These are phyloP conservation scores for Hirtodrosophila trivittata DNA, from an alignment of 2,888 invertebrate genomes.

Conservation along the genomic window DNA sequence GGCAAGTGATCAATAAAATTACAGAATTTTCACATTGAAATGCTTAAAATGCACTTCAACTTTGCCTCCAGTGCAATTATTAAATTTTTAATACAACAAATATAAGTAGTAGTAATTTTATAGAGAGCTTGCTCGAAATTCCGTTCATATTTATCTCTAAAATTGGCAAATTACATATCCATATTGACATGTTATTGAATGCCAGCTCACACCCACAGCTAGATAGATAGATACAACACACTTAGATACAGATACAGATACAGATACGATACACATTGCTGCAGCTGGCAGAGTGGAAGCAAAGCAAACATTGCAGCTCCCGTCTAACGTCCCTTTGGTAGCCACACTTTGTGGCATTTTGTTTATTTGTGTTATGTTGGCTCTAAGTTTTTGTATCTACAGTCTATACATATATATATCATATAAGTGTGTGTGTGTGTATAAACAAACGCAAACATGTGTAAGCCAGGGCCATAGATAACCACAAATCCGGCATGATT, in stretches of 20 bases:
- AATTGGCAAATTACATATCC: slow-evolving; percentile 51
- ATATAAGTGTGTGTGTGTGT: slow-evolving; percentile 6
- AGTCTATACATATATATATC: slow-evolving; percentile 25
- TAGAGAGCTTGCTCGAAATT: slow-evolving; percentile 28
- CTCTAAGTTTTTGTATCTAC: slow-evolving; percentile 62
- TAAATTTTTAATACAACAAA: slow-evolving; percentile 10
- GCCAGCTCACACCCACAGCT: slow-evolving; percentile 5
- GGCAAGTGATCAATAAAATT: slow-evolving; percentile 16
- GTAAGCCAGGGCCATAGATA: slow-evolving; percentile 54
- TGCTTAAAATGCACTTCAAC: slow-evolving; percentile 21
- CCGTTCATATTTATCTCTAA: slow-evolving; percentile 49
- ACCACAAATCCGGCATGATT: slow-evolving; percentile 70
- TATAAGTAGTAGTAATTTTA: slow-evolving; percentile 6
- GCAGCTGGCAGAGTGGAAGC: slow-evolving; percentile 16
- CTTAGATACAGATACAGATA: slow-evolving; percentile 10
- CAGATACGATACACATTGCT: slow-evolving; percentile 6
- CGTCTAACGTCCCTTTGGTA: slow-evolving; percentile 32
- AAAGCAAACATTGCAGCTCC: slow-evolving; percentile 42
- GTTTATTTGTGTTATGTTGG: slow-evolving; percentile 64
- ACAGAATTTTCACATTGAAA: slow-evolving; percentile 2
- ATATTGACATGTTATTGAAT: slow-evolving; percentile 65
- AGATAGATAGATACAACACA: not conserved
- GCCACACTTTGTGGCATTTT: slow-evolving; percentile 66
- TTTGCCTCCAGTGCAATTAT: slow-evolving; percentile 37
- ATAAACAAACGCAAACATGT: slow-evolving; percentile 42